These are phyloP conservation scores for Apteryx owenii DNA, from an alignment of 2,113 vertebrate genomes.

Conservation along the genomic window DNA sequence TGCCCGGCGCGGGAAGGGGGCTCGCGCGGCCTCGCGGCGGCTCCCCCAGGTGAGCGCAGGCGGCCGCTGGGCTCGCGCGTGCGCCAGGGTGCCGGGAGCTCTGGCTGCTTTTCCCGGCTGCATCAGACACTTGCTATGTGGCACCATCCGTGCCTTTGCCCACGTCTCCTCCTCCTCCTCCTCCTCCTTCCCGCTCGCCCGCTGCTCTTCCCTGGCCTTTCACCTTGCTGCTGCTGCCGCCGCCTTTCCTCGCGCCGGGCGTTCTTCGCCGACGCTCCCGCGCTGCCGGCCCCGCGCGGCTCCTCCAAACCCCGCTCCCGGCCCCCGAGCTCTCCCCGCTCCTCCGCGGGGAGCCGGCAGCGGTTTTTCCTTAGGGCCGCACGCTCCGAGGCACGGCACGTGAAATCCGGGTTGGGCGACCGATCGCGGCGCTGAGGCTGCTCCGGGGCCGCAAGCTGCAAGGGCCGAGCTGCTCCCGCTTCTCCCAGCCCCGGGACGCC, in stretches of 20 bases:
- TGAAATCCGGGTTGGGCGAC: too few relatives aligned
- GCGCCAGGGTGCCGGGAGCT: constrained; percentile 54
- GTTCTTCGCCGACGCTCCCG: too few relatives aligned
- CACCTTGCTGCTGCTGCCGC: background rate
- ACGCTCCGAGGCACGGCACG: too few relatives aligned
- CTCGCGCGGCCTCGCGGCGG: background rate
- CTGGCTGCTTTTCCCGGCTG: constrained; percentile 59
- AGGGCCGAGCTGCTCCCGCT: too few relatives aligned
- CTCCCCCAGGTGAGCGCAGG: constrained; percentile 4
- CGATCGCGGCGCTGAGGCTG: too few relatives aligned
- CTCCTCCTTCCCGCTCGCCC: background rate
- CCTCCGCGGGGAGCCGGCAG: too few relatives aligned
- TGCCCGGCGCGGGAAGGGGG: background rate
- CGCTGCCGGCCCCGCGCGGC: too few relatives aligned
- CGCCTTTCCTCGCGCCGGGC: background rate
- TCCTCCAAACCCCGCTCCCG: too few relatives aligned
- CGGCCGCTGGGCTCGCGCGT: constrained; percentile 49
- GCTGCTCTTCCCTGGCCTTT: constrained; percentile 45
- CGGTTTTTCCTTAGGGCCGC: too few relatives aligned
- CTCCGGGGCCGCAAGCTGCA: too few relatives aligned
- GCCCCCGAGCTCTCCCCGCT: too few relatives aligned
- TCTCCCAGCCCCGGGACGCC: too few relatives aligned
- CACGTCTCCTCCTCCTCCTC: constrained; percentile 58
- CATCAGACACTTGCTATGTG: constrained; percentile 65
- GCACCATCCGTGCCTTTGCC: constrained; percentile 57